phyloP scores from a whole-genome alignment of 2,113 vertebrate genomes.

The Puffinus mauretanicus region DNA sequence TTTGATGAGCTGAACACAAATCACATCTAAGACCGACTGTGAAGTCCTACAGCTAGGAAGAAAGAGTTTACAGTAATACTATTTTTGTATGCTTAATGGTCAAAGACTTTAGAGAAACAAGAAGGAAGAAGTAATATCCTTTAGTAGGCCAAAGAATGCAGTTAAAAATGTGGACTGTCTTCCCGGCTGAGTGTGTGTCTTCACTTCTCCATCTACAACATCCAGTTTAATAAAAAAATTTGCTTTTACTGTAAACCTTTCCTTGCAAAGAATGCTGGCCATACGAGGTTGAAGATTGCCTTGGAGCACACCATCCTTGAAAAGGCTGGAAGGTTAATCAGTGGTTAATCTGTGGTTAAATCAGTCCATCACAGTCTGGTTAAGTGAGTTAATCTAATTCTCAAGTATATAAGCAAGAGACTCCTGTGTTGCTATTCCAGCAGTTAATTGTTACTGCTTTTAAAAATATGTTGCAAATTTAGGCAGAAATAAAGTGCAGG shows the following conservation, averaged over 20 bases:
- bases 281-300: neutral
- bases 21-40: neutral
- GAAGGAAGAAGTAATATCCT: neutral
- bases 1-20: conserved; percentile 26
- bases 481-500: neutral
- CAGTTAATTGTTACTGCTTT: neutral
- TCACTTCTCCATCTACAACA: neutral
- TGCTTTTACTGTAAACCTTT: neutral
- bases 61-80: neutral
- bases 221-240: neutral
- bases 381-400: neutral
- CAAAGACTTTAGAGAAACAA: neutral
- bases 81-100: neutral
- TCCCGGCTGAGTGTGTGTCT: neutral
- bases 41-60: neutral
- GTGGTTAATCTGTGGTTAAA: neutral
- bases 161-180: neutral
- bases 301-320: neutral
- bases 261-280: neutral
- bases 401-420: neutral
- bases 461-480: neutral
- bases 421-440: neutral
- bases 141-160: neutral
- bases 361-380: neutral
- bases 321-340: neutral